Evolutionary conservation across 2,113 vertebrate species (phyloP).

Genomic region (Lagopus muta): DNA sequence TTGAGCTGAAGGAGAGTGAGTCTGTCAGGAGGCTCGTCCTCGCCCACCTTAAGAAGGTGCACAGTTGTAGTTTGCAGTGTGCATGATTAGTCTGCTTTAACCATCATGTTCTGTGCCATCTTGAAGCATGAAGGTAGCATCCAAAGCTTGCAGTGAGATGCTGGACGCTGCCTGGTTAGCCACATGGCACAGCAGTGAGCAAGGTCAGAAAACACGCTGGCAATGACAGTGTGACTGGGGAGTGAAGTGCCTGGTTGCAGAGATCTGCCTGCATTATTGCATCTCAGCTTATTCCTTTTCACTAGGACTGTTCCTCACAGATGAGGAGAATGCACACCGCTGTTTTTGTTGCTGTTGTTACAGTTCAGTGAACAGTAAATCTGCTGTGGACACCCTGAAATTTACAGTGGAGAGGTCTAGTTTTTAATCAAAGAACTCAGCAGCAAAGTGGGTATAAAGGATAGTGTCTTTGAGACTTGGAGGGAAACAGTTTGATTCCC

Average conservation of each 20-base stretch:
- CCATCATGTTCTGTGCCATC: not conserved
- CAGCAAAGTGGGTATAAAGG: slow-evolving; percentile 71
- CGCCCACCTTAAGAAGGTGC: not conserved
- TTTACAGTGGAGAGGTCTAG: not conserved
- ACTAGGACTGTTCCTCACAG: not conserved
- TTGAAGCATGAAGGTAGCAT: not conserved
- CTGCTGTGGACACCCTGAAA: slow-evolving; percentile 9
- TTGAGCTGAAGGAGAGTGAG: not conserved
- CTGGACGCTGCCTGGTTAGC: not conserved
- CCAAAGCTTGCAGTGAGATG: not conserved
- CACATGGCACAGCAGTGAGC: not conserved
- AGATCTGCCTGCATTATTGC: not conserved
- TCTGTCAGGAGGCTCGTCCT: not conserved
- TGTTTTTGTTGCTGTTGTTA: not conserved
- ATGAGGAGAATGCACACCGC: not conserved
- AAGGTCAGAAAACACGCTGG: not conserved
- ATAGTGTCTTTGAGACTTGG: not conserved
- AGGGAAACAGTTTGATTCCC: slow-evolving; percentile 2
- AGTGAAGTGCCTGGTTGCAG: not conserved
- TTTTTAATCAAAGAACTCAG: slow-evolving; percentile 68
- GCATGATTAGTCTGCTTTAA: slow-evolving; percentile 4
- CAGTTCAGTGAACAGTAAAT: not conserved
- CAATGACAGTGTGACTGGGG: not conserved
- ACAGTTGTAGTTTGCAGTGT: not conserved
- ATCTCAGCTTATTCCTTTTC: not conserved